These are phyloP conservation scores for Pao palembangensis DNA, from an alignment of 2,113 vertebrate species.

Conservation along the genomic window DNA sequence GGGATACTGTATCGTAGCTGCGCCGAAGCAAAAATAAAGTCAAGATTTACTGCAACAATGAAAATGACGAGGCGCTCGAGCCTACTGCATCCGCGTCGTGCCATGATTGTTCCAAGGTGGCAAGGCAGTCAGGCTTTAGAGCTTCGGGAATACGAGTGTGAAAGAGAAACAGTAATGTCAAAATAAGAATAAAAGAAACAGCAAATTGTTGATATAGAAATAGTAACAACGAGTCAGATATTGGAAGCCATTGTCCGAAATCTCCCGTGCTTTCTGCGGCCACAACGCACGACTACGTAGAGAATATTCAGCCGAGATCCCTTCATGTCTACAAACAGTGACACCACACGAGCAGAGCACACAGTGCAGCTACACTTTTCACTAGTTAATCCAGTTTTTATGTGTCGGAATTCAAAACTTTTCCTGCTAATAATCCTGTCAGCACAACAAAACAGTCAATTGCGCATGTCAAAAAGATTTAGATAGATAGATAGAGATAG, in stretches of 20 bases:
- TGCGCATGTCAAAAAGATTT: no score
- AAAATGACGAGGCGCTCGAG: constrained; percentile 21
- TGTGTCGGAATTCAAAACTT: not conserved
- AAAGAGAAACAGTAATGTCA: not conserved
- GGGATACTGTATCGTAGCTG: constrained; percentile 60
- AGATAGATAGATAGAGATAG: not conserved
- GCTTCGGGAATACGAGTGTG: not conserved
- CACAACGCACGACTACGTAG: constrained; percentile 5
- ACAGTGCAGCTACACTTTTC: constrained; percentile 6
- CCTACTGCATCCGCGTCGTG: constrained; percentile 8
- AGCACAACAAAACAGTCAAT: not conserved
- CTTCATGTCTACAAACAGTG: constrained; percentile 36
- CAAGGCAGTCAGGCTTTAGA: not conserved
- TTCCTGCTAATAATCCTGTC: not conserved
- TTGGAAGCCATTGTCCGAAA: constrained; percentile 3
- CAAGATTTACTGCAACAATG: constrained; percentile 31
- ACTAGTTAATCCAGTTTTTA: not conserved
- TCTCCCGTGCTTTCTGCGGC: not conserved
- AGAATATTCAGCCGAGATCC: not conserved
- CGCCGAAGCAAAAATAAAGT: constrained; percentile 24
- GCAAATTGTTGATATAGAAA: not conserved
- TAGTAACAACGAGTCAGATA: not conserved
- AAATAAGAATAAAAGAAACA: accelerated
- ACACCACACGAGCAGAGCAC: constrained; percentile 38
- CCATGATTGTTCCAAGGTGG: constrained; percentile 21